Base-by-base conservation (phyloP, 2,888 invertebrate species). In the Lamproptera curius region DNA sequence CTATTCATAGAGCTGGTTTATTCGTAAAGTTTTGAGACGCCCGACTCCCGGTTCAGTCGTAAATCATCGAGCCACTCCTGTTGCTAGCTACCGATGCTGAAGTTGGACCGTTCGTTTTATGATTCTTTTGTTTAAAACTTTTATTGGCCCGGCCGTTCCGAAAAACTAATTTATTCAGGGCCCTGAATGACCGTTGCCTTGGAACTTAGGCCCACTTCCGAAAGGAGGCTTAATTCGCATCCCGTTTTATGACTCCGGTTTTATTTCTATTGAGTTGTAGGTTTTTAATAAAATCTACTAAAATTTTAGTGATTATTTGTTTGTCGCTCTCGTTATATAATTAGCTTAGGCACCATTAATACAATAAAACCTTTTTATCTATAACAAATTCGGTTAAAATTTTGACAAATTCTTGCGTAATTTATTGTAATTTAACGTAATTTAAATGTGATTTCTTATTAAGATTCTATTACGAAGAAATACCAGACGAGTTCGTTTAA, bases 101-200 rank as follows among this genome's bases (percentile, higher is more conserved):
- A 82, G 68, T 78, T 73, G 59, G 71, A 61, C 69, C 73, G 73
- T 79, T 77, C 74, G 67, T 81, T 86, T 85, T 87, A 87, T 83
- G 84, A 83, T 83, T 81, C 85, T 85, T 85, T 86, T 87, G 86
- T 86, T 85, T 83, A 76, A 84, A 86, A 85, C 82, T 84, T 87
- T 84, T 87, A 87, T 86, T 87, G 81, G 79, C 67, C 70, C 68
- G 73, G 67, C 71, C 73, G 77, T 75, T 76, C 75, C 77, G 69
- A 76, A 83, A n/a, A 84, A 83, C 86, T 87, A 84, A 86, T 87
- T 86, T 86, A 86, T 85, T 83, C 85, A 79, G 76, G 79, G 76
- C 67, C 71, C 67, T 62, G 68, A 65, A 66, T 67, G 71, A 66
- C 33, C 55, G 61, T 63, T 70, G 65, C 84, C 81, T 84, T 79